Percentiles rank a stretch among this genome's conserved stretches.
These are phyloP conservation scores for Salminus brasiliensis DNA, from an alignment of 2,113 vertebrate species.

Conservation along the genomic window DNA sequence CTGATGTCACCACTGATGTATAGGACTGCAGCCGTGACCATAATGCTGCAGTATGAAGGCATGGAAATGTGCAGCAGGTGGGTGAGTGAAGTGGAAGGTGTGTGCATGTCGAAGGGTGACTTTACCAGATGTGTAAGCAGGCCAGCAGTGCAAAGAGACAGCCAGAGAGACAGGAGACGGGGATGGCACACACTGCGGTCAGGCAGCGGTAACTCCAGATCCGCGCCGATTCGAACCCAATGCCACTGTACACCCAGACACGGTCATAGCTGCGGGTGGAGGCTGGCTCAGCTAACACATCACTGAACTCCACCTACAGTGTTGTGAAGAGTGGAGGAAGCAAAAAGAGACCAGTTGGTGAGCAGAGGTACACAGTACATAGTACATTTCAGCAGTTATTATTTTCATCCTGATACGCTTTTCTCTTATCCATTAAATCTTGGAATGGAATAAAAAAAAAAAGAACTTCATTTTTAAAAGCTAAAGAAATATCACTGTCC, in stretches of 20 bases:
- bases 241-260: conserved; percentile 77
- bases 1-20: background rate
- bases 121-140: conserved; percentile 81
- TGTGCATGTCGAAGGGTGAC: background rate
- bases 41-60: too few species aligned
- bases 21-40: too few species aligned
- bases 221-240: conserved; percentile 72
- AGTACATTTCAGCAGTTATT: too few species aligned
- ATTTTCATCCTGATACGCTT: too few species aligned
- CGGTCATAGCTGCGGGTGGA: conserved; percentile 70
- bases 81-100: background rate
- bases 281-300: conserved; percentile 75
- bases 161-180: conserved; percentile 75
- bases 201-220: conserved; percentile 79
- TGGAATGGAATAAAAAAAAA: too few species aligned
- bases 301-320: conserved; percentile 76
- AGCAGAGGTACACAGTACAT: background rate
- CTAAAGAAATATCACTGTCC: too few species aligned
- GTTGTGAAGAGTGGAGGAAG: background rate
- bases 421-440: too few species aligned
- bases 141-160: conserved; percentile 74
- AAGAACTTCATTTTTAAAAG: too few species aligned
- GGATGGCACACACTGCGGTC: conserved; percentile 74
- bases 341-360: background rate
- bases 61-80: background rate